Conservation (phyloP, 2,888 invertebrate genomes). For the Dicyrtoma fusca region DNA sequence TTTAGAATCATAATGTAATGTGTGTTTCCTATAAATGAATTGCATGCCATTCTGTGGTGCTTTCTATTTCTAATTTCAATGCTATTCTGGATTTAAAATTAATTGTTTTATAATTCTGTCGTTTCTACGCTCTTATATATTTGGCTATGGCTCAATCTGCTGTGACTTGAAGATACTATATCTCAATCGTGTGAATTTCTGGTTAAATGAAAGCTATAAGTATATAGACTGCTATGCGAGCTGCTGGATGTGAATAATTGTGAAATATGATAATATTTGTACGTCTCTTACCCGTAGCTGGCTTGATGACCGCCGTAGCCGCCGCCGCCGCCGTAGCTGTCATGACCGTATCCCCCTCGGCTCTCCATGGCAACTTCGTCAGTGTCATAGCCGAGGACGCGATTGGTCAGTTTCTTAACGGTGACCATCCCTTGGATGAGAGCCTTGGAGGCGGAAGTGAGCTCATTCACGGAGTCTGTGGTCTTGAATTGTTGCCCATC, state of each 20-base stretch:
- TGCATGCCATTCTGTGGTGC: no score
- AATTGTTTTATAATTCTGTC: no score
- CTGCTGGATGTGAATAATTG: no score
- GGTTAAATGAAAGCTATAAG: no score
- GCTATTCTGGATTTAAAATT: no score
- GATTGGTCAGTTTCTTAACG: constrained; percentile 54
- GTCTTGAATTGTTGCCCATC: constrained; percentile 51
- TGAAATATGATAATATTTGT: no score
- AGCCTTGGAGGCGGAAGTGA: constrained; percentile 53
- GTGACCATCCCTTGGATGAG: constrained; percentile 56
- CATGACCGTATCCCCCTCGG: constrained; percentile 54
- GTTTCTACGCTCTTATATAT: no score
- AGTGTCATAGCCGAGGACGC: constrained; percentile 55
- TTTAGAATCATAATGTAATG: constrained; percentile 15
- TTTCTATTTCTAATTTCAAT: no score
- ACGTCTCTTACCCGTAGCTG: constrained; percentile 54
- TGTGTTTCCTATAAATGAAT: neutral
- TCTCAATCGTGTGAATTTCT: no score
- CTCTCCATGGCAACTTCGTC: constrained; percentile 51
- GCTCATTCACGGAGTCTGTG: constrained; percentile 49
- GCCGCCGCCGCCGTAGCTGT: constrained; percentile 48
- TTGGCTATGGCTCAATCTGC: no score
- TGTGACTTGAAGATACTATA: no score
- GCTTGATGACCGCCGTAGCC: constrained; percentile 46
- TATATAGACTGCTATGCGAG: no score